These are phyloP conservation scores for Acipenser oxyrinchus DNA, from an alignment of 2,797 vertebrate species.

Conservation along the genomic window DNA sequence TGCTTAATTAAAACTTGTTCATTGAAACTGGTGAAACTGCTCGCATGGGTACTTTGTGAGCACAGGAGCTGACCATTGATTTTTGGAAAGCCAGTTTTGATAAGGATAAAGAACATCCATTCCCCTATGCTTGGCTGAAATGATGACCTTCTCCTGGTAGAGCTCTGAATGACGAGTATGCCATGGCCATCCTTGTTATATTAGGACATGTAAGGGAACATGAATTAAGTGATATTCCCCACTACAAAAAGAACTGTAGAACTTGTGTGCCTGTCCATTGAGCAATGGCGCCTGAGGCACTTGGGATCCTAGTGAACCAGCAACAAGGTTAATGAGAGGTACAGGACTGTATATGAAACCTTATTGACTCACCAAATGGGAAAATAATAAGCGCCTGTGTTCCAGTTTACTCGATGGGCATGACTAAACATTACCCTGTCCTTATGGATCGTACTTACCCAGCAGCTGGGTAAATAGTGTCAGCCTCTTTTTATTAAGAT, in stretches of 20 bases:
- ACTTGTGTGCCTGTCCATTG: not conserved
- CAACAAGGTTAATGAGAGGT: constrained; percentile 40
- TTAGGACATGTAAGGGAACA: not conserved
- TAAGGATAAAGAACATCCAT: no score
- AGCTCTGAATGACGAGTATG: no score
- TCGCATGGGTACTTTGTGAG: no score
- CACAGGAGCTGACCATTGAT: no score
- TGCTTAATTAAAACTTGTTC: no score
- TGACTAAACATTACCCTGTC: constrained; percentile 47
- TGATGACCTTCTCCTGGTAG: no score
- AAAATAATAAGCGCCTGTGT: constrained; percentile 36
- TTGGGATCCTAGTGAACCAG: constrained; percentile 14
- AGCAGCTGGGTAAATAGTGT: constrained; percentile 60
- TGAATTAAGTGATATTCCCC: not conserved
- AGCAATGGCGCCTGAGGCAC: not conserved
- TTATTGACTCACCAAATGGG: constrained; percentile 10
- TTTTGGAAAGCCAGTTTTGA: no score
- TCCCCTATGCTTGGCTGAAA: no score
- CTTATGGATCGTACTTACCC: constrained; percentile 60
- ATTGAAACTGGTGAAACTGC: no score
- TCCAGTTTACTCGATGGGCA: constrained; percentile 56
- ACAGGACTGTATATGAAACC: constrained; percentile 13
- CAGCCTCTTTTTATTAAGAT: constrained; percentile 58
- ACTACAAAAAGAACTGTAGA: not conserved
- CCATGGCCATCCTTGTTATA: no score